Evolutionary conservation across 2,888 invertebrate species (phyloP).

Genomic region (Gryllus longicercus): DNA sequence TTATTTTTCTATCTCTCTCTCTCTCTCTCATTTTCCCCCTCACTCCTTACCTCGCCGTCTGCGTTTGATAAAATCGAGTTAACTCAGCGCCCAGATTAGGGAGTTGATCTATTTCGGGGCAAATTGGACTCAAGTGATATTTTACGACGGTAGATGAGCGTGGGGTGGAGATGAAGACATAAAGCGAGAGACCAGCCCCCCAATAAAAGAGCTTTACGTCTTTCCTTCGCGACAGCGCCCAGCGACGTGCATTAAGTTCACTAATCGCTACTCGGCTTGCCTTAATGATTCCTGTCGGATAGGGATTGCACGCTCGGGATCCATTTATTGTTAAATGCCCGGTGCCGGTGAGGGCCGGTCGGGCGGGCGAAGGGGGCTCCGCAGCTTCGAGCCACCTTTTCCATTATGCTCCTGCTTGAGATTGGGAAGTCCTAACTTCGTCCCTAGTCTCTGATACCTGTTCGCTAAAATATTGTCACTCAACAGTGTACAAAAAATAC

Average conservation of each 20-base stretch:
- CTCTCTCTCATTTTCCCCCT: not conserved
- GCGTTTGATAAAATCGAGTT: not conserved
- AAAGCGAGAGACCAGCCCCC: not conserved
- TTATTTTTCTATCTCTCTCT: not conserved
- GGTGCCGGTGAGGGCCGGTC: not conserved
- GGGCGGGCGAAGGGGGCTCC: not conserved
- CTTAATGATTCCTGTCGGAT: not conserved
- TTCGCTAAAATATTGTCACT: too few species aligned
- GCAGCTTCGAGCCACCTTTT: too few species aligned
- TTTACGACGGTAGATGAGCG: constrained; percentile 17
- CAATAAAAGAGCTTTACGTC: constrained; percentile 17
- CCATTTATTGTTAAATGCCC: not conserved
- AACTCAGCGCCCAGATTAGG: not conserved
- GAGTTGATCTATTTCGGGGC: constrained; percentile 8
- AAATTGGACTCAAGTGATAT: constrained; percentile 8
- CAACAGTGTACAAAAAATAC: too few species aligned
- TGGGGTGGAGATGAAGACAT: constrained; percentile 1
- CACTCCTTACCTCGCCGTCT: not conserved
- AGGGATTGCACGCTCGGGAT: not conserved
- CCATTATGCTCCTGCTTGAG: too few species aligned
- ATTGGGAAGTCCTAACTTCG: too few species aligned
- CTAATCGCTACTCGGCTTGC: constrained; percentile 1
- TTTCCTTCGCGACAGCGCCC: constrained; percentile 8
- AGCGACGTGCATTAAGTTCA: not conserved
- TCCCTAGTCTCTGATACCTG: too few species aligned